Conservation (phyloP, 2,888 invertebrate genomes). For the Cosmorhoe ocellata region DNA sequence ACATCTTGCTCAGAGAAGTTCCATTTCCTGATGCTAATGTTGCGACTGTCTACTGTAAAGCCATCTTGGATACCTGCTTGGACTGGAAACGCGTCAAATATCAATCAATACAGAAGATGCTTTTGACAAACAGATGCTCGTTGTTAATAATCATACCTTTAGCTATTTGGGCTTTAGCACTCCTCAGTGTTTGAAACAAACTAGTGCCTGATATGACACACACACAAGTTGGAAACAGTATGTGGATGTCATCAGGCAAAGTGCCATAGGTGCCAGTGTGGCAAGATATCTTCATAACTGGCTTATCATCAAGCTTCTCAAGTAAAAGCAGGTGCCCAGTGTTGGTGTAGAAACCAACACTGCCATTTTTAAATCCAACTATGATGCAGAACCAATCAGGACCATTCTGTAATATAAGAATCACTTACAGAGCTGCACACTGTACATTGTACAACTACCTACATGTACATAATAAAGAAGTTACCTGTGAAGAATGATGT, state of each 20-base stretch:
- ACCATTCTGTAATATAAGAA: slow-evolving; percentile 75
- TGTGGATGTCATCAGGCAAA: slow-evolving; percentile 86
- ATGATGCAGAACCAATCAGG: slow-evolving; percentile 97
- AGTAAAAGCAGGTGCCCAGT: slow-evolving; percentile 90
- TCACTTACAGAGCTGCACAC: not conserved
- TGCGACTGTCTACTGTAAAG: slow-evolving; percentile 79
- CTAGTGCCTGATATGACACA: slow-evolving; percentile 90
- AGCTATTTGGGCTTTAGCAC: slow-evolving; percentile 89
- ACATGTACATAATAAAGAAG: too few relatives aligned
- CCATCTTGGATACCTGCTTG: slow-evolving; percentile 86
- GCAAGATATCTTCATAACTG: slow-evolving; percentile 90
- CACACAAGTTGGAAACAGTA: slow-evolving; percentile 87
- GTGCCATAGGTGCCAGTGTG: slow-evolving; percentile 83
- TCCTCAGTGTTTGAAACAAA: slow-evolving; percentile 90
- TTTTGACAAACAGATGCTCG: too few relatives aligned
- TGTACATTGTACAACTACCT: too few relatives aligned
- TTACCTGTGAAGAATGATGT: slow-evolving; percentile 74
- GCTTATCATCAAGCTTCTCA: slow-evolving; percentile 92
- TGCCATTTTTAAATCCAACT: slow-evolving; percentile 93
- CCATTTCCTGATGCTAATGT: slow-evolving; percentile 92
- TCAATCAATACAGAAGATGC: slow-evolving; percentile 7
- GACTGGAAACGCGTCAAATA: slow-evolving; percentile 69
- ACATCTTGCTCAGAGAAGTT: slow-evolving; percentile 89
- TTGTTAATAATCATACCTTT: slow-evolving; percentile 81
- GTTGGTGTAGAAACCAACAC: slow-evolving; percentile 94